A percentile compares a stretch with the other conserved stretches of the same genome.
phyloP scores from a whole-genome alignment of 2,888 invertebrate genomes.

The Diachrysia chrysitis region DNA sequence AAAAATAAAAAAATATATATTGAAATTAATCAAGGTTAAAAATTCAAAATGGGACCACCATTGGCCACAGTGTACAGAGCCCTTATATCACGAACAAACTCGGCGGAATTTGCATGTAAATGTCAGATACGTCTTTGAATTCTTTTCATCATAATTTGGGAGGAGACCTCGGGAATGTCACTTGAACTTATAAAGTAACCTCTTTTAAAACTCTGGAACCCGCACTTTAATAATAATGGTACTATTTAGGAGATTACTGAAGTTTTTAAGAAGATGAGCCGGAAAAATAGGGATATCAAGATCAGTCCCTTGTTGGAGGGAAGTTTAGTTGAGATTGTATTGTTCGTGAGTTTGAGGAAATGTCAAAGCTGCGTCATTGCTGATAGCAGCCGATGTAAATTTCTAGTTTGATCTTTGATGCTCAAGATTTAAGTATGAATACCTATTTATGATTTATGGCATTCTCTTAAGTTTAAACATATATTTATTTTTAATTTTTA shows the following conservation, averaged over 20 bases:
- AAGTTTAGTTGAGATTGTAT: constrained; percentile 19
- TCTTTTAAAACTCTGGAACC: constrained; percentile 42
- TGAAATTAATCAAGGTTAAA: neutral
- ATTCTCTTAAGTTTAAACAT: too few species aligned
- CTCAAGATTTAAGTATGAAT: too few species aligned
- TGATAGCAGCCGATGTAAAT: too few species aligned
- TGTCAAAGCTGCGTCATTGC: neutral
- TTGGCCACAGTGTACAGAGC: constrained; percentile 12
- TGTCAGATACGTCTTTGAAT: constrained; percentile 41
- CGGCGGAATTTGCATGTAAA: constrained; percentile 45
- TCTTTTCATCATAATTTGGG: constrained; percentile 39
- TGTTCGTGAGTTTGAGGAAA: neutral
- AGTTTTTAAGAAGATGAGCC: constrained; percentile 60
- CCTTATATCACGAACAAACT: constrained; percentile 33
- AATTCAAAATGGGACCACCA: constrained; percentile 11
- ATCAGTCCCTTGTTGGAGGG: constrained; percentile 13
- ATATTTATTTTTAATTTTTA: too few species aligned
- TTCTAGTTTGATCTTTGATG: too few species aligned
- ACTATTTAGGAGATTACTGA: constrained; percentile 59
- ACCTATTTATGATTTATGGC: too few species aligned
- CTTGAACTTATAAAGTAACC: constrained; percentile 36
- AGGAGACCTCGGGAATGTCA: constrained; percentile 20
- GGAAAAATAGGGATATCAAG: constrained; percentile 43
- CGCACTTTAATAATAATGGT: constrained; percentile 51
- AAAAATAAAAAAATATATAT: neutral